Conservation (phyloP, 2,113 vertebrate species). For the Cyrtonyx montezumae region DNA sequence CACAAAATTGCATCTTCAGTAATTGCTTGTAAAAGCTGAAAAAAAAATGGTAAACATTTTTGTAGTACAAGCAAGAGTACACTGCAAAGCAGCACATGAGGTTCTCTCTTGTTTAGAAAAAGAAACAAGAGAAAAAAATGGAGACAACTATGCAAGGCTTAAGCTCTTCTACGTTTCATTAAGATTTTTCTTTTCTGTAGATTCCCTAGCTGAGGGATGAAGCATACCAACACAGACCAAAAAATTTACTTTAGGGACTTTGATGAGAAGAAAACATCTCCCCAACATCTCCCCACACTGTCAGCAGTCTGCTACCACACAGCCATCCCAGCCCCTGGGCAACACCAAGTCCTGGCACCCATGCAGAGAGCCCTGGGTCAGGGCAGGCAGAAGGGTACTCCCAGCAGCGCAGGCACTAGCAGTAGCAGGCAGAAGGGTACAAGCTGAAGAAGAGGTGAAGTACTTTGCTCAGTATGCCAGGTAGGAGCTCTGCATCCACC, state of each 20-base stretch:
- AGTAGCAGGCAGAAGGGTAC: accelerated
- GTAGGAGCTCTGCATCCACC: accelerated
- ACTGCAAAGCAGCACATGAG: neutral
- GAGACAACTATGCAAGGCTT: neutral
- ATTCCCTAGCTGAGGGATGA: neutral
- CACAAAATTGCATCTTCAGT: slow-evolving; percentile 43
- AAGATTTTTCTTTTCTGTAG: neutral
- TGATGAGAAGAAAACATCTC: accelerated
- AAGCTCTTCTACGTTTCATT: accelerated
- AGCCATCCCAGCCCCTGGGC: neutral
- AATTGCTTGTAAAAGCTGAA: slow-evolving; percentile 51
- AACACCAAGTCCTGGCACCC: neutral
- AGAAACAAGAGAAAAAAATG: neutral
- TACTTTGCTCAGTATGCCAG: accelerated
- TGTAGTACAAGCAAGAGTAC: neutral
- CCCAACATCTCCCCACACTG: accelerated
- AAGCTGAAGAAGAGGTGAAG: neutral
- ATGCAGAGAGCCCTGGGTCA: accelerated
- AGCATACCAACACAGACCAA: neutral
- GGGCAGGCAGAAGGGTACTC: neutral
- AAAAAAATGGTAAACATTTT: slow-evolving; percentile 10
- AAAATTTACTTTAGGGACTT: neutral
- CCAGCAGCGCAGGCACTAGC: neutral
- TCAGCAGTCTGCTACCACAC: accelerated
- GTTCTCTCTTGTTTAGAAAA: neutral